These are phyloP conservation scores for Ctenoplectra terminalis DNA, from an alignment of 1,140 invertebrate genomes.

Conservation along the genomic window DNA sequence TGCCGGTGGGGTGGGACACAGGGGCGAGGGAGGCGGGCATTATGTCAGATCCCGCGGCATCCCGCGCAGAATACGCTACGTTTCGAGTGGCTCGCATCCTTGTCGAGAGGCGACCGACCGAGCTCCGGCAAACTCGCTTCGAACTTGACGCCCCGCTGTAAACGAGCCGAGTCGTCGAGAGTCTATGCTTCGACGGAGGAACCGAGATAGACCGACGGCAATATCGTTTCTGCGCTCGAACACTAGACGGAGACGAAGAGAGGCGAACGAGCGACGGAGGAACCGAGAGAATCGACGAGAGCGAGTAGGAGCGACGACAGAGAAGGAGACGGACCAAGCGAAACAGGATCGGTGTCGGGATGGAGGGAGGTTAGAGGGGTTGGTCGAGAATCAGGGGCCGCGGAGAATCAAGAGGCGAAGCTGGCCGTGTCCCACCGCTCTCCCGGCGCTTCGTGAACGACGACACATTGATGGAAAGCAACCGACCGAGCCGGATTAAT, in stretches of 20 bases:
- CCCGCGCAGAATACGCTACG: slow-evolving; percentile 48
- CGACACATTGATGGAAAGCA: slow-evolving; percentile 70
- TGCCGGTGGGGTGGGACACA: not conserved
- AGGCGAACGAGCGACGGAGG: not conserved
- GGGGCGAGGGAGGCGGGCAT: slow-evolving; percentile 42
- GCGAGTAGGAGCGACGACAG: not conserved
- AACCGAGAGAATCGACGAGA: not conserved
- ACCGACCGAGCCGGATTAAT: slow-evolving; percentile 71
- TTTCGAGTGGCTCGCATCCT: slow-evolving; percentile 74
- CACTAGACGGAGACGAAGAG: slow-evolving; percentile 8
- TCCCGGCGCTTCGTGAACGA: slow-evolving; percentile 53
- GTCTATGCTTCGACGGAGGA: slow-evolving; percentile 23
- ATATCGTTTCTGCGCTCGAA: not conserved
- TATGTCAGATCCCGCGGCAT: slow-evolving; percentile 65
- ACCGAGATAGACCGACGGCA: slow-evolving; percentile 24
- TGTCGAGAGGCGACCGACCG: slow-evolving; percentile 70
- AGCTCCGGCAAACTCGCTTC: slow-evolving; percentile 66
- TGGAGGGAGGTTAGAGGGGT: slow-evolving; percentile 38
- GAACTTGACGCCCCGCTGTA: slow-evolving; percentile 61
- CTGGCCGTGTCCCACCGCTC: slow-evolving; percentile 48
- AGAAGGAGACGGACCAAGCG: slow-evolving; percentile 5
- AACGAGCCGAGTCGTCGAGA: slow-evolving; percentile 49
- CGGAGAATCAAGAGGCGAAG: slow-evolving; percentile 65
- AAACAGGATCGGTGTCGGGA: slow-evolving; percentile 9
- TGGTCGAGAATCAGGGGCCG: slow-evolving; percentile 56